Evolutionary conservation across 2,888 invertebrate genomes (phyloP), one percentile per base, ranked within the genome.

Genomic region (Schrankia costaestrigalis): DNA sequence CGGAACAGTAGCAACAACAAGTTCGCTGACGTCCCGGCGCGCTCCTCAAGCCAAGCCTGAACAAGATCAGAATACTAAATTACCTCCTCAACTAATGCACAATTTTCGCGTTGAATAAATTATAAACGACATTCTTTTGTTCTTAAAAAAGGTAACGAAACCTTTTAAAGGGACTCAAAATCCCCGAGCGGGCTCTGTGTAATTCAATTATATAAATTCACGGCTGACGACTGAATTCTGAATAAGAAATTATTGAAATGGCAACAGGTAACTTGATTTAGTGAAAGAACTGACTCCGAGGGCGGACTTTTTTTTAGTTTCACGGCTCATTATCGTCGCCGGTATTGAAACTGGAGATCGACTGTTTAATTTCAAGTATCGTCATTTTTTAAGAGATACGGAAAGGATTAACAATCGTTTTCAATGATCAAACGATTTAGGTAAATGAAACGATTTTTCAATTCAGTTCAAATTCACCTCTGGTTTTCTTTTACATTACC

Each of bases 181-280:
- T 49, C 52, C 26, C 46, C 13, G 26, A 14, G 28, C 29, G 32
- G 32, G 42, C 27, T 35, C 31, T 33, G 38, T 39, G 26, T 46
- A 47, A 56, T 50, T 53, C 33, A 53, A 46, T 53, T 47, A 56
- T 31, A 49, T 44, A 40, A 54, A 50, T 41, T 48, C 47, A 40
- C 31, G 37, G 39, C 30, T 53, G 41, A 43, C 33, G 50, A 47
- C 43, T 43, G 41, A 44, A 40, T 52, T 35, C 31, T 31, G 32
- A 44, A 43, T 33, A 48, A 45, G 35, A 42, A 39, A 53, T 44
- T 46, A 52, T 49, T 41, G 43, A 42, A 50, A 46, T 35, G 42
- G 50, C 53, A 53, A 53, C 55, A 55, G 50, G 50, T 57, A 55
- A 50, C 35, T 50, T 39, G 50, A 50, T 55, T 46, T 48, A 44